Conservation (phyloP, 2,797 vertebrate species). For the Molossus alvarezi region DNA sequence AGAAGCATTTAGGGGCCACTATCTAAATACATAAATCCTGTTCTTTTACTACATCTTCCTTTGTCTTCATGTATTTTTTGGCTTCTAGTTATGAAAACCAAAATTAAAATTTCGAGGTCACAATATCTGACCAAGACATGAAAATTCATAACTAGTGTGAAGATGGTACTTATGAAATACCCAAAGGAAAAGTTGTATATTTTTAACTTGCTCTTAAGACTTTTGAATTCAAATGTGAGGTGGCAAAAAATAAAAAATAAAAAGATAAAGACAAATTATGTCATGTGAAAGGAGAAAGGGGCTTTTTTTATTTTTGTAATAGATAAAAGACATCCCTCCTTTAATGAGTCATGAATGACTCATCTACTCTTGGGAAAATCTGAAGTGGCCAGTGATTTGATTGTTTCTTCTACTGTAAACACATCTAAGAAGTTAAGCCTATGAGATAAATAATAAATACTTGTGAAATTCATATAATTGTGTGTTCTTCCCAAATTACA, state of each 20-base stretch:
- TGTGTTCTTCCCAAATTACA: conserved; percentile 68
- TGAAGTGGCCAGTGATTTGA: conserved; percentile 86
- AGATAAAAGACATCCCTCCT: conserved; percentile 87
- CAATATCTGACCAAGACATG: conserved; percentile 77
- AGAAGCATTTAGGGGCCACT: not conserved
- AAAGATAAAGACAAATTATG: conserved; percentile 84
- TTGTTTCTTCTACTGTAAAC: conserved; percentile 80
- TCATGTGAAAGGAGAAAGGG: conserved; percentile 82
- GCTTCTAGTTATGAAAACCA: conserved; percentile 78
- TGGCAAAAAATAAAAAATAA: conserved; percentile 77
- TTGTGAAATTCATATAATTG: conserved; percentile 74
- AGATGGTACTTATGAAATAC: conserved; percentile 79
- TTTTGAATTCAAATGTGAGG: conserved; percentile 87
- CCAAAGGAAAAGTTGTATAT: conserved; percentile 78
- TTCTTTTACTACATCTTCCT: not conserved
- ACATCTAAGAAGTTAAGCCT: conserved; percentile 78
- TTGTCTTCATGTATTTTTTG: conserved; percentile 7
- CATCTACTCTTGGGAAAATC: conserved; percentile 86
- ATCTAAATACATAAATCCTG: not conserved
- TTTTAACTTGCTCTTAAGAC: conserved; percentile 84
- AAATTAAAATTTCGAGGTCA: conserved; percentile 85
- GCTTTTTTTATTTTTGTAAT: conserved; percentile 2
- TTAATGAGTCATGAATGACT: conserved; percentile 89
- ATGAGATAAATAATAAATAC: conserved; percentile 76
- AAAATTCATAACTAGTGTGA: conserved; percentile 83